Conservation (phyloP, 2,113 vertebrate genomes). For the Pseudopipra pipra region DNA sequence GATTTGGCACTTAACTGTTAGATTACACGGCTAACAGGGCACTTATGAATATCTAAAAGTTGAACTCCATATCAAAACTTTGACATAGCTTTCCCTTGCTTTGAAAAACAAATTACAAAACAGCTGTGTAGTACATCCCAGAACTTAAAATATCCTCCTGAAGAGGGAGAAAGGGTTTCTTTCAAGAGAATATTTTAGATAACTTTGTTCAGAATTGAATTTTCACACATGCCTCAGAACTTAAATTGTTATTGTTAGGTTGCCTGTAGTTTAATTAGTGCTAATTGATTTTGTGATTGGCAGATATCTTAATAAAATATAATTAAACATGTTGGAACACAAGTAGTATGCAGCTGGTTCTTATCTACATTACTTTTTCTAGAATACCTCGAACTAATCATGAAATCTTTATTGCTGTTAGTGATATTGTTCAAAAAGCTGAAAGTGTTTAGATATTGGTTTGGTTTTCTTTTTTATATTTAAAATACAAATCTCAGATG, state of each 20-base stretch:
- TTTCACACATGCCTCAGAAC: slow-evolving; percentile 60
- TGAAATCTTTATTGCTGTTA: neutral
- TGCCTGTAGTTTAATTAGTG: slow-evolving; percentile 60
- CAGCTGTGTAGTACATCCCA: neutral
- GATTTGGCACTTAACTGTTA: neutral
- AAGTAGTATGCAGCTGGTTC: neutral
- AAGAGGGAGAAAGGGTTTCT: slow-evolving; percentile 7
- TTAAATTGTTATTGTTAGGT: slow-evolving; percentile 53
- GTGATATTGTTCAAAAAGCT: neutral
- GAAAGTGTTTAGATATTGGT: neutral
- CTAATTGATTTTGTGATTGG: slow-evolving; percentile 69
- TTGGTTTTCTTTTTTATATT: neutral
- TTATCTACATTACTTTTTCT: neutral
- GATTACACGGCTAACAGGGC: neutral
- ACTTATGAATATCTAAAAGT: neutral
- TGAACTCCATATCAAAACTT: neutral
- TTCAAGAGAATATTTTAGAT: slow-evolving; percentile 26
- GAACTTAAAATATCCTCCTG: neutral
- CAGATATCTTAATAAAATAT: slow-evolving; percentile 63
- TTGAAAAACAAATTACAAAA: neutral
- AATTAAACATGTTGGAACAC: slow-evolving; percentile 51
- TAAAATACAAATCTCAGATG: neutral
- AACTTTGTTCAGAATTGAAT: slow-evolving; percentile 38
- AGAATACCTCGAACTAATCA: neutral
- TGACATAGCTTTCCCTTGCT: neutral